Evolutionary conservation across 2,888 invertebrate species (phyloP), one percentile per base, ranked within the genome.

Genomic region (Caprella mutica): DNA sequence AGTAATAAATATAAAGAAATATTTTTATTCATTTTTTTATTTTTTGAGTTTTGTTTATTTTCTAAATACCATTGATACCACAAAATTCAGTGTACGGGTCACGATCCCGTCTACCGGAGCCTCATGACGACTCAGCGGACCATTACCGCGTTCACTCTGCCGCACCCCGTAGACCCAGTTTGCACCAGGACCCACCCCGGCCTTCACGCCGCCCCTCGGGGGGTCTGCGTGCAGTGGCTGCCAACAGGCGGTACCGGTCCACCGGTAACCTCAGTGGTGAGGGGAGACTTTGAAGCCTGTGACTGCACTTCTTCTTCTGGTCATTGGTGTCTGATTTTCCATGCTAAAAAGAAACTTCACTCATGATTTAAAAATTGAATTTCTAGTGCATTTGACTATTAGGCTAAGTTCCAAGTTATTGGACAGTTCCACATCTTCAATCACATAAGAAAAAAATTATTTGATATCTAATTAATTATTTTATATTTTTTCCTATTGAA

Each of bases 191-290:
- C 26, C 54, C 39, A 14, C 48, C 60, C 21, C 55, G 64, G 21
- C 58, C 64, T 19, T 53, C 58, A 38, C 57, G 59, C 24, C 55
- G 59, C 33, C 40, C 52, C 21, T 54, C 57, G 33, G 43, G 56
- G 30, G 54, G 43, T 24, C 42, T 53, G 43, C 26, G 55, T 26
- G 23, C 35, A 14, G 38, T 30, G 48, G 51, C 44, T 30, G 58
- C 57, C 39, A 50, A 52, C 51, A 58, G 58, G 48, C 54, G 56
- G 38, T 64, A 64, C 54, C 60, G 64, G 21, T 64, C 64, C 19
- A 64, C 64, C 19, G 64, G 64, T 52, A 64, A 64, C 51, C 56
- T 64, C 35, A 60, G 60, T 60, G 64, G 64, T 64, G 59, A 64
- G 64, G 33, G 9, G 33, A 9, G 14, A 14, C 33, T 33, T 33